These are phyloP conservation scores for Saguinus oedipus DNA, from an alignment of 2,797 vertebrate species.

Conservation along the genomic window DNA sequence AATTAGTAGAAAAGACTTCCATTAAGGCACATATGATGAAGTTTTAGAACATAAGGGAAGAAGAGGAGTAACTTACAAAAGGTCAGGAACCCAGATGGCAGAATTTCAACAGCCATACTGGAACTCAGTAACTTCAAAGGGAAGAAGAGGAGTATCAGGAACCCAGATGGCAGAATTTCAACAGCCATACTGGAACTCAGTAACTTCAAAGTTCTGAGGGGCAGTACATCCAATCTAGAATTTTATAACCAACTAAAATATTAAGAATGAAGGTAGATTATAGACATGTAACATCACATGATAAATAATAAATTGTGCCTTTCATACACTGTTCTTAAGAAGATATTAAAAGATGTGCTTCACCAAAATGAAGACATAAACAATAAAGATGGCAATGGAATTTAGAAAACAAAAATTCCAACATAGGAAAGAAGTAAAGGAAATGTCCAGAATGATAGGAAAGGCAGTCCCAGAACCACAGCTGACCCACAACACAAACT, in stretches of 20 bases:
- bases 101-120: neutral
- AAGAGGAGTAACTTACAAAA: neutral
- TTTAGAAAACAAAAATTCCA: neutral
- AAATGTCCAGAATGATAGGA: neutral
- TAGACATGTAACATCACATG: neutral
- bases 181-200: neutral
- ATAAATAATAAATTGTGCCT: too few species aligned
- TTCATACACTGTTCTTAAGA: neutral
- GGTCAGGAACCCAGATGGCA: neutral
- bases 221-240: neutral
- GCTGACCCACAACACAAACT: neutral
- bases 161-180: neutral
- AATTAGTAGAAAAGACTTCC: neutral
- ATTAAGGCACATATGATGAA: neutral
- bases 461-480: neutral
- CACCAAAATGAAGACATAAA: neutral
- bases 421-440: neutral
- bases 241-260: neutral
- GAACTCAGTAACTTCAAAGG: neutral
- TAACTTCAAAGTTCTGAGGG: neutral
- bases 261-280: neutral
- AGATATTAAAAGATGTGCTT: neutral
- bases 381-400: neutral
- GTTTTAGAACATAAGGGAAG: neutral
- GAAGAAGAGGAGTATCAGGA: neutral